Percentiles rank a stretch among this genome's conserved stretches.
phyloP scores from a whole-genome alignment of 2,797 vertebrate genomes.

The Pseudomugil gertrudae region DNA sequence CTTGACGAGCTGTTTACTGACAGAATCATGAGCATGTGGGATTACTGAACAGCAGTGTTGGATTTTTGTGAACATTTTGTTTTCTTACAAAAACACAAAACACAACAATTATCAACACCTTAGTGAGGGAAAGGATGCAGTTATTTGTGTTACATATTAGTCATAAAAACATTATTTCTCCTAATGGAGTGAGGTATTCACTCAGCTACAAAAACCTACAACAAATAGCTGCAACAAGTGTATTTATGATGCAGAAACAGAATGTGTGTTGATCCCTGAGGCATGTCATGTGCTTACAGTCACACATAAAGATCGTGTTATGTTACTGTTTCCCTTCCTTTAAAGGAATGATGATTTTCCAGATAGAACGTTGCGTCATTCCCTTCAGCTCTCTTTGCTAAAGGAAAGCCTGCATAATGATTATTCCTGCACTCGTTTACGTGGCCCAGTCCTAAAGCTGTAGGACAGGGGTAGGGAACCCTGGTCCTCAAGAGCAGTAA shows the following conservation, averaged over 20 bases:
- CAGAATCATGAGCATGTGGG: background rate
- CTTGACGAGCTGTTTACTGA: background rate
- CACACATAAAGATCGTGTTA: conserved; percentile 1
- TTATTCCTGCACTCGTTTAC: conserved; percentile 14
- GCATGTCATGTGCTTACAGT: background rate
- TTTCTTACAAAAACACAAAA: background rate
- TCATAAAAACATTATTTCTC: background rate
- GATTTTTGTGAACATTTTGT: background rate
- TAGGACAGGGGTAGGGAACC: no score
- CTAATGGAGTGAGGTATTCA: background rate
- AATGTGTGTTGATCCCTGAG: background rate
- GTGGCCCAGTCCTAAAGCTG: conserved; percentile 26
- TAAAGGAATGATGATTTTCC: conserved; percentile 6
- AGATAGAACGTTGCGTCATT: conserved; percentile 2
- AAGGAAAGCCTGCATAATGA: conserved; percentile 11
- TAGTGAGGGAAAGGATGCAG: background rate
- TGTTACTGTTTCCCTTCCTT: background rate
- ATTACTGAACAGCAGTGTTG: background rate
- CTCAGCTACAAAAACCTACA: background rate
- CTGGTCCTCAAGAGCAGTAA: no score
- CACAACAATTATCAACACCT: background rate
- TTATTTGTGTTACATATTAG: background rate
- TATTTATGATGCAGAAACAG: background rate
- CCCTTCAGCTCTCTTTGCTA: background rate
- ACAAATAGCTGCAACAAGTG: background rate